These are phyloP conservation scores for Gulo gulo DNA, from an alignment of 2,113 vertebrate genomes.

Conservation along the genomic window DNA sequence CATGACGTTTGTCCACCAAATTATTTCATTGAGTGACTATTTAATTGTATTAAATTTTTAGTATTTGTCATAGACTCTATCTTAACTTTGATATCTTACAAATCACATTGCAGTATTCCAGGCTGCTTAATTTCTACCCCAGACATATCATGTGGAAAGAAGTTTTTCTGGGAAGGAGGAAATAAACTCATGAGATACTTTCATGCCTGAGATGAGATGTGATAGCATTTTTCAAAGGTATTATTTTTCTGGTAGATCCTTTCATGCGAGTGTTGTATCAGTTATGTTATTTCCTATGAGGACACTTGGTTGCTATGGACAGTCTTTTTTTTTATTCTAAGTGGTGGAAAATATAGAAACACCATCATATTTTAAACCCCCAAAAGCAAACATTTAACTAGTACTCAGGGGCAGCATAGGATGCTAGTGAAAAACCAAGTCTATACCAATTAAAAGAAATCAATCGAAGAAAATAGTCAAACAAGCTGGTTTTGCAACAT, in stretches of 20 bases:
- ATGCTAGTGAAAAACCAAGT: not conserved
- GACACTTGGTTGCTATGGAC: not conserved
- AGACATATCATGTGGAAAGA: not conserved
- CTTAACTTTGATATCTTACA: not conserved
- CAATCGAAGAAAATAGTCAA: not conserved
- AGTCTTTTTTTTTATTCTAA: not conserved
- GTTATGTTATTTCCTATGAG: not conserved
- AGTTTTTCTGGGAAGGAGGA: not conserved
- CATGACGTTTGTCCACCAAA: not conserved
- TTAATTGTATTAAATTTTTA: not conserved
- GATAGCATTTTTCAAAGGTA: not conserved
- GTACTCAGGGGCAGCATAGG: not conserved
- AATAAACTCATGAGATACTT: not conserved
- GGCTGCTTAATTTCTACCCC: not conserved
- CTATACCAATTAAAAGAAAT: not conserved
- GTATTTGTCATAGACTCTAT: not conserved
- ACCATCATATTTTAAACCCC: not conserved
- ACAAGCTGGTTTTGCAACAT: too few species aligned
- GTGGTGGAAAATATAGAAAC: not conserved
- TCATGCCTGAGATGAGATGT: not conserved
- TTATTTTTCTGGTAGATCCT: not conserved
- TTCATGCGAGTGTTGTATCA: not conserved
- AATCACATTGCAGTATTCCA: too few species aligned
- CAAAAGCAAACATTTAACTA: not conserved
- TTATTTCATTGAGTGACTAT: not conserved